A percentile compares a stretch with the other conserved stretches of the same genome.
Conservation (phyloP, 2,888 invertebrate genomes). For the Heliconius charithonia region DNA sequence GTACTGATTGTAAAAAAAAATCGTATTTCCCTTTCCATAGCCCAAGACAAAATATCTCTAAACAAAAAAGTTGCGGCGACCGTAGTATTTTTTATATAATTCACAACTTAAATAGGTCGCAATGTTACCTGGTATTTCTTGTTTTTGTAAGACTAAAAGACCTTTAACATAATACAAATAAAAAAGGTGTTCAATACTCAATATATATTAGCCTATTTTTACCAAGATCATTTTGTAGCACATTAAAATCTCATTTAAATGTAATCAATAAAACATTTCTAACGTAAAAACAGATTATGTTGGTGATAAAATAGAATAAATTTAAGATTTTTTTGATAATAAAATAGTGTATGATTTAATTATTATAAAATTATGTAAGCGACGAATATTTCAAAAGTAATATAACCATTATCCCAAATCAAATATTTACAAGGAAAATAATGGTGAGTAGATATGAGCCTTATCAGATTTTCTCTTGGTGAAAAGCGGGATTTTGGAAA, state of each 20-base stretch:
- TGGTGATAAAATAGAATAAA: not conserved
- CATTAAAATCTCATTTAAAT: conserved; percentile 27
- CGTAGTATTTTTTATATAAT: too few relatives aligned
- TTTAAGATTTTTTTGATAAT: not conserved
- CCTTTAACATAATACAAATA: not conserved
- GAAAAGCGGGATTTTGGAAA: too few relatives aligned
- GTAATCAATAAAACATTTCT: conserved; percentile 17
- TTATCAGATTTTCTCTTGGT: too few relatives aligned
- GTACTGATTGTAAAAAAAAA: too few relatives aligned
- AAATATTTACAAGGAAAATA: too few relatives aligned
- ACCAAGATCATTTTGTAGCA: not conserved
- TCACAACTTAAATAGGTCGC: too few relatives aligned
- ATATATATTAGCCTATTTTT: not conserved
- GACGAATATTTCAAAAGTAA: too few relatives aligned
- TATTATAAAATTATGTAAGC: too few relatives aligned
- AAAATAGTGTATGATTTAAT: not conserved
- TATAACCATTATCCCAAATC: too few relatives aligned
- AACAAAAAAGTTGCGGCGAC: not conserved
- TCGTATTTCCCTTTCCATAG: not conserved
- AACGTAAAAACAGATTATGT: not conserved
- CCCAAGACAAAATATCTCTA: not conserved
- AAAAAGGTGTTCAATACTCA: not conserved
- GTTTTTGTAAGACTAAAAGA: not conserved
- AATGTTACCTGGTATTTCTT: too few relatives aligned
- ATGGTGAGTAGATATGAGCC: too few relatives aligned